Evolutionary conservation across 2,113 vertebrate species (phyloP).

Genomic region (Climacteris rufus): DNA sequence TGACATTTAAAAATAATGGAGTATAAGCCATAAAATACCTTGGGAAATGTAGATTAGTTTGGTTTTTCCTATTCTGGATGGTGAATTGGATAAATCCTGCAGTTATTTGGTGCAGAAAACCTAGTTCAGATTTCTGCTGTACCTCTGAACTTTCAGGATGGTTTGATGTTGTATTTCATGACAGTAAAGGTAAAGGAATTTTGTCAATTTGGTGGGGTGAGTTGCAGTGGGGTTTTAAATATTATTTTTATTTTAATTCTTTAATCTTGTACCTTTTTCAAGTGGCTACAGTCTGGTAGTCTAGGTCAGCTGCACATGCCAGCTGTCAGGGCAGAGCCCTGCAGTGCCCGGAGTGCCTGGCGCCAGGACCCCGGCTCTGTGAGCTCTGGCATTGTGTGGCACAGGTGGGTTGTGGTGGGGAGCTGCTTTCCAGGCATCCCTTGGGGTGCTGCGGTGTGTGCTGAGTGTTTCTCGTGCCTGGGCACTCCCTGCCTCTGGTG

Average conservation of each 20-base stretch:
- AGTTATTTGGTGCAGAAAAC: neutral
- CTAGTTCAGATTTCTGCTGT: neutral
- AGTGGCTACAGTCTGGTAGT: neutral
- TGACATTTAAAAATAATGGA: neutral
- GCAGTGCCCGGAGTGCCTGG: neutral
- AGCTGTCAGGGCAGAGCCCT: neutral
- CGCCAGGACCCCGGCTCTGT: neutral
- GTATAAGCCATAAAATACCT: neutral
- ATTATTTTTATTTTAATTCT: neutral
- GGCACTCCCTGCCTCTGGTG: neutral
- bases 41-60: neutral
- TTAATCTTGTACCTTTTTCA: neutral
- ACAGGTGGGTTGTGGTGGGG: too few species aligned
- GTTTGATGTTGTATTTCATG: neutral
- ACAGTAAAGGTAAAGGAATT: neutral
- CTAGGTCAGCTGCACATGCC: neutral
- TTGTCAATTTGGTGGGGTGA: neutral
- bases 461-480: neutral
- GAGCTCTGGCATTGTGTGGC: neutral
- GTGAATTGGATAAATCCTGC: neutral
- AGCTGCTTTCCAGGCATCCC: neutral
- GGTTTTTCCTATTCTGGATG: neutral
- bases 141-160: neutral
- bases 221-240: neutral
- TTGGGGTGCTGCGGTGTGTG: neutral